Conservation (phyloP, 2,113 vertebrate genomes). For the Pseudorhombus dupliciocellatus region DNA sequence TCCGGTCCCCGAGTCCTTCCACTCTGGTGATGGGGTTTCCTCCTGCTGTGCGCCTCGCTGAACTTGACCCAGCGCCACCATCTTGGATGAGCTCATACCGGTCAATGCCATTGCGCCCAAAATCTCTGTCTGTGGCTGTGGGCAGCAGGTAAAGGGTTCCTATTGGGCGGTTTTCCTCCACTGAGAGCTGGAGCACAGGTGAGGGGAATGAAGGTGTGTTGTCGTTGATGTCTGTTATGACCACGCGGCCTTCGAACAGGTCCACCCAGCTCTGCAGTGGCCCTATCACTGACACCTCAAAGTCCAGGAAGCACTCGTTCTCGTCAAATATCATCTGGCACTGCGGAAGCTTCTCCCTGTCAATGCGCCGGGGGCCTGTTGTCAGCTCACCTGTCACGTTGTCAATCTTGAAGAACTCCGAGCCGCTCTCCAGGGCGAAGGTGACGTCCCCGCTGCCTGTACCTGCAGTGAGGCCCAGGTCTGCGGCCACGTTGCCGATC, state of each 20-base stretch:
- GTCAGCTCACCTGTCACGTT: constrained; percentile 97
- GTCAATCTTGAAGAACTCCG: constrained; percentile 96
- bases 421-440: constrained; percentile 96
- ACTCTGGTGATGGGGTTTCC: constrained; percentile 74
- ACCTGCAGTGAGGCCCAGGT: constrained; percentile 83
- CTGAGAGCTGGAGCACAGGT: constrained; percentile 93
- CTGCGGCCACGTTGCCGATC: constrained; percentile 93
- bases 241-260: constrained; percentile 93
- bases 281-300: constrained; percentile 97
- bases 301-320: constrained; percentile 97
- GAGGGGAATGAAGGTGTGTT: constrained; percentile 98
- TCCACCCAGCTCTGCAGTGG: constrained; percentile 98
- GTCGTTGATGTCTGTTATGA: constrained; percentile 97
- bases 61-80: constrained; percentile 65
- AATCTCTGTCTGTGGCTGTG: constrained; percentile 94
- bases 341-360: constrained; percentile 95
- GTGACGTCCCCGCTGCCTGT: constrained; percentile 92
- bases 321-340: constrained; percentile 99
- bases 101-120: constrained; percentile 94
- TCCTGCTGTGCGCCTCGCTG: constrained; percentile 68
- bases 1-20: constrained; percentile 75
- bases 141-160: constrained; percentile 97
- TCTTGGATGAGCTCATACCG: constrained; percentile 94
- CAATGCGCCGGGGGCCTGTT: constrained; percentile 90
- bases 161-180: constrained; percentile 96